These are phyloP conservation scores for Clostera curtula DNA, from an alignment of 2,888 invertebrate genomes.

Conservation along the genomic window DNA sequence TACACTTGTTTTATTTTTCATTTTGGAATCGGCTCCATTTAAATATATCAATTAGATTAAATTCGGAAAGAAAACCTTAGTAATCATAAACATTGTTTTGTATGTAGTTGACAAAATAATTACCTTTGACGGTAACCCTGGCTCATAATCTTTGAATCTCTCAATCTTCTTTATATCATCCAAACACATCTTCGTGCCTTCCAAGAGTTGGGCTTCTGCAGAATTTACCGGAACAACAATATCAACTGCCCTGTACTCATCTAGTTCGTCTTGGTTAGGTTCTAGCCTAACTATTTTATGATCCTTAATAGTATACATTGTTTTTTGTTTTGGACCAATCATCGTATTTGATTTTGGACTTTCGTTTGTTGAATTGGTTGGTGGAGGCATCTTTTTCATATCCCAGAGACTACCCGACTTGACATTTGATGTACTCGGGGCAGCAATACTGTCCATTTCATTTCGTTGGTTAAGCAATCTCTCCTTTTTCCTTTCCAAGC, in stretches of 20 bases:
- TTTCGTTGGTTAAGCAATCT: slow-evolving; percentile 35
- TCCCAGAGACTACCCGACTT: slow-evolving; percentile 62
- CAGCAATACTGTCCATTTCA: slow-evolving; percentile 17
- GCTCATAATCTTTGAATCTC: slow-evolving; percentile 68
- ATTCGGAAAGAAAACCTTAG: too few relatives aligned
- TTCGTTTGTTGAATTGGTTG: slow-evolving; percentile 15
- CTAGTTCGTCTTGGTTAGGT: slow-evolving; percentile 22
- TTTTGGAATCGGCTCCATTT: too few relatives aligned
- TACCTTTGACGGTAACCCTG: slow-evolving; percentile 70
- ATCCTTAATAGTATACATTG: slow-evolving; percentile 68
- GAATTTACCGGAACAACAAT: slow-evolving; percentile 49
- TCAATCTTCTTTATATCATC: slow-evolving; percentile 72
- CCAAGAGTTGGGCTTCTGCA: slow-evolving; percentile 50
- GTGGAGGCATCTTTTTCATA: slow-evolving; percentile 36
- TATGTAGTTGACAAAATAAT: not conserved
- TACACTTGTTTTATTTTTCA: too few relatives aligned
- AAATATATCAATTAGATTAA: too few relatives aligned
- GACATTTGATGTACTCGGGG: slow-evolving; percentile 23
- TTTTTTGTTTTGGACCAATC: slow-evolving; percentile 46
- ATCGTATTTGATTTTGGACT: slow-evolving; percentile 12
- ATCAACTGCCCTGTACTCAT: slow-evolving; percentile 46
- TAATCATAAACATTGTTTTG: not conserved
- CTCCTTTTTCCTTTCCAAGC: slow-evolving; percentile 59
- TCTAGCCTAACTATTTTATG: slow-evolving; percentile 65
- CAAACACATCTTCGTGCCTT: slow-evolving; percentile 63